Evolutionary conservation across 2,113 vertebrate species (phyloP).

Genomic region (Mesocricetus auratus): DNA sequence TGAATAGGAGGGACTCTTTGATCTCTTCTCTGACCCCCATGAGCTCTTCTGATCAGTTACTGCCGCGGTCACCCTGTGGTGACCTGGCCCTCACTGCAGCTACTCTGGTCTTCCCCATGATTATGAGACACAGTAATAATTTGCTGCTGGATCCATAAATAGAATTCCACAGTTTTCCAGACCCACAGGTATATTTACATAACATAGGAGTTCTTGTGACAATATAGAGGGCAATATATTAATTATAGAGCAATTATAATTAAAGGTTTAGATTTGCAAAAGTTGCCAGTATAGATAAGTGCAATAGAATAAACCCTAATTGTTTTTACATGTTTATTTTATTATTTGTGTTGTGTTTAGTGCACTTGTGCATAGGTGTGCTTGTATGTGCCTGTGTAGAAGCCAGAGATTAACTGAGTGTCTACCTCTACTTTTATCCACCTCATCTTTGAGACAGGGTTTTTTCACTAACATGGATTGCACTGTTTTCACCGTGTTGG

Average conservation of each 20-base stretch:
- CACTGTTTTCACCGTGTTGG: neutral
- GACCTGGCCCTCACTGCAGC: neutral
- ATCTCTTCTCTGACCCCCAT: neutral
- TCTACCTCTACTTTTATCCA: neutral
- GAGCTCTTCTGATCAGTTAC: slow-evolving; percentile 11
- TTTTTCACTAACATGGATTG: neutral
- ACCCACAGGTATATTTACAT: neutral
- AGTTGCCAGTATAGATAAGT: neutral
- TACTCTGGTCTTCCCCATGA: neutral
- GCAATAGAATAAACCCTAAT: neutral
- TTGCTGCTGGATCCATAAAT: neutral
- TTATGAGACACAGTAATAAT: neutral
- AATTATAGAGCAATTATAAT: neutral
- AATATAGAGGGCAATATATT: neutral
- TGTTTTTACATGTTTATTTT: neutral
- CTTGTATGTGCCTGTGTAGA: neutral
- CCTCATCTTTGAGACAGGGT: neutral
- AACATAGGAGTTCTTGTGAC: neutral
- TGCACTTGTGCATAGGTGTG: neutral
- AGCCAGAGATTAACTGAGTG: neutral
- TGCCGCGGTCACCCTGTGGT: neutral
- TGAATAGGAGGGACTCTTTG: slow-evolving; percentile 12
- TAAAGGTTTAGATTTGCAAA: slow-evolving; percentile 25
- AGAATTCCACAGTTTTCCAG: neutral
- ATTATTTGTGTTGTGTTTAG: neutral